Base-by-base conservation (phyloP, 2,888 invertebrate species). In the Drosophila imparisetae region DNA sequence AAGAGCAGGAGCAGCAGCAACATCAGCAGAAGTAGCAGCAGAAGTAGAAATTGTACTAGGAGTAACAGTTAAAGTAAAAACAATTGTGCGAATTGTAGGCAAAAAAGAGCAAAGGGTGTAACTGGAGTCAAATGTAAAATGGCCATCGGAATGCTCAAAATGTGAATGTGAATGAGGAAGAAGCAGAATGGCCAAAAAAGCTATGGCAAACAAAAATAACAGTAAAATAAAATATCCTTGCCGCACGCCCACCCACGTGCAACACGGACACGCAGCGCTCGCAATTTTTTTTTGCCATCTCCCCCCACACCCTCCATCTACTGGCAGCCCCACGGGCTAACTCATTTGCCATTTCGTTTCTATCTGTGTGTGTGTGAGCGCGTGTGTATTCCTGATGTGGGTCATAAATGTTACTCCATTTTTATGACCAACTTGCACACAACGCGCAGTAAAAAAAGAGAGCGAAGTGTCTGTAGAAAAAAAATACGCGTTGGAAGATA, bases 371-470 rank as follows among this genome's bases (percentile, higher is more conserved):
- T 29, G 27, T 55, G n/a, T 29, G 5, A 21, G 52, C 10, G 49
- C 27, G 24, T 34, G 55, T 42, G 34, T 68, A 69, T 70, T 67
- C 69, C 81, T 88, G 90, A 88, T 87, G 90, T 90, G 90, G 90
- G 86, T 83, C 88, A 90, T 90, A 90, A 87, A 90, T 90, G 86
- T 90, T 90, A 87, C 86, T 87, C 90, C 89, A 88, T 88, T 87
- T 88, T 87, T 90, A 90, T 90, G 86, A 83, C 88, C 83, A 86
- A 86, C 88, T 86, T 83, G 89, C 89, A 89, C 86, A 90, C 90
- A 75, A 87, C 84, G 73, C 78, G 71, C 74, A 61, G 65, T 74
- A 59, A 58, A 62, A 76, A 71, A 76, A 72, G 63, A 61, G 67
- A 64, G 66, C 54, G 34, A 48, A 55, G 32, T 50, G 63, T 11